Evolutionary conservation across 1,140 invertebrate species (phyloP).

Genomic region (Cyclargus thomasi): DNA sequence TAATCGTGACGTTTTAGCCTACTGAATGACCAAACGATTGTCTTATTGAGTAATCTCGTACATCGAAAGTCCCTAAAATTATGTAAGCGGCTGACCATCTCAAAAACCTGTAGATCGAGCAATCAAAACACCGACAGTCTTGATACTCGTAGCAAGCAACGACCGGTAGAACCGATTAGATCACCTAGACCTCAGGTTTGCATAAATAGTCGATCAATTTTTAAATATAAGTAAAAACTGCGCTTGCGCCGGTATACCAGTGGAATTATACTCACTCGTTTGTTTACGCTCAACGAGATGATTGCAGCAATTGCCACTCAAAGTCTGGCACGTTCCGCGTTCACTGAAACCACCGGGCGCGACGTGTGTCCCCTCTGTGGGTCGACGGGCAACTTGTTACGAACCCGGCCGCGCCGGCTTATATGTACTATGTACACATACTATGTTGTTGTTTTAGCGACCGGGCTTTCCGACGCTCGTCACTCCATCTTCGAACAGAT

Average conservation of each 20-base stretch:
- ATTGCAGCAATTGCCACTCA: slow-evolving; percentile 64
- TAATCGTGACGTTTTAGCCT: not conserved
- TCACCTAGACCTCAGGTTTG: not conserved
- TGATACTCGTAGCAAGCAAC: not conserved
- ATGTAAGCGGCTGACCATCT: not conserved
- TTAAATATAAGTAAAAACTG: slow-evolving; percentile 19
- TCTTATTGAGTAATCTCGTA: not conserved
- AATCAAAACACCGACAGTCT: not conserved
- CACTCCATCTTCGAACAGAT: not conserved
- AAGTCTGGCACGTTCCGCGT: slow-evolving; percentile 60
- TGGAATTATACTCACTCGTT: slow-evolving; percentile 55
- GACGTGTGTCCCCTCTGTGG: slow-evolving; percentile 46
- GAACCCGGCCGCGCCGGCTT: slow-evolving; percentile 35
- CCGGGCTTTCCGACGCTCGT: slow-evolving; percentile 29
- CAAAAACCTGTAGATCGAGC: not conserved
- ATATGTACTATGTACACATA: slow-evolving; percentile 37
- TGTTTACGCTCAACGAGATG: slow-evolving; percentile 69
- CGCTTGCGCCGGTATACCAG: slow-evolving; percentile 42
- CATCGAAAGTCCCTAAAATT: not conserved
- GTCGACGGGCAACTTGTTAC: slow-evolving; percentile 51
- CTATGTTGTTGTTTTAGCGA: slow-evolving; percentile 25
- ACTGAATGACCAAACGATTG: not conserved
- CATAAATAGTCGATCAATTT: not conserved
- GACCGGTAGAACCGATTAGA: not conserved
- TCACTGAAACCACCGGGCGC: slow-evolving; percentile 30